Evolutionary conservation across 2,888 invertebrate species (phyloP), one percentile per base, ranked within the genome.

Genomic region (Cancer borealis): DNA sequence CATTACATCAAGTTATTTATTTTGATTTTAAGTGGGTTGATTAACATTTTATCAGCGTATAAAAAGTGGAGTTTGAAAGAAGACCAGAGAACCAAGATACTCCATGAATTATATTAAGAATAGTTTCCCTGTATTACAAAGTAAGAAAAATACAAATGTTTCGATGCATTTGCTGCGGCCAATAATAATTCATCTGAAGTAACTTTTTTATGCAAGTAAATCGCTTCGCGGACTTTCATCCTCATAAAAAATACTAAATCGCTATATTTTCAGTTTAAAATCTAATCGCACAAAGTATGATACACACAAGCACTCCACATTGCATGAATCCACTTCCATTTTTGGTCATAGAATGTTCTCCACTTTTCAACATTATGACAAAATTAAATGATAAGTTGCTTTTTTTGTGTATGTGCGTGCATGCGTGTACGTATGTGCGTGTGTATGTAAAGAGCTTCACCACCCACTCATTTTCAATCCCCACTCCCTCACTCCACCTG

Each of bases 331-430:
- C 73, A 73, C 26, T 26, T 73, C 73, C 73, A 73, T 73, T 73
- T 73, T 73, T 73, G 73, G 73, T 73, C 26, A 21, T 26, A 26
- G 26, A 73, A 73, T 73, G 21, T 73, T 73, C 73, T 73, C 26
- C 26, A 73, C 73, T n/a, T 73, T 10, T 73, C 73, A 73, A n/a
- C n/a, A 73, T 73, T 26, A 73, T 26, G 26, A 73, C 73, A 73
- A 73, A 73, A 73, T 73, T 90, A 17, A 26, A n/a, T 54, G 90
- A 47, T 30, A 54, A 30, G 54, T 79, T 92, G n/a, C n/a, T 8
- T 79, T 30, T 17, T 17, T 39, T 4, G 79, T 60, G 3, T 60
- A 46, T 39, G 39, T 45, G 14, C 60, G 66, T 45, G 60, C 39
- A 39, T 92, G n/a, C 60, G 8, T 92, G 45, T 73, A 14, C 39